Percentiles rank a stretch among this genome's conserved stretches.
Conservation (phyloP, 2,113 vertebrate species). For the Oceanites oceanicus region DNA sequence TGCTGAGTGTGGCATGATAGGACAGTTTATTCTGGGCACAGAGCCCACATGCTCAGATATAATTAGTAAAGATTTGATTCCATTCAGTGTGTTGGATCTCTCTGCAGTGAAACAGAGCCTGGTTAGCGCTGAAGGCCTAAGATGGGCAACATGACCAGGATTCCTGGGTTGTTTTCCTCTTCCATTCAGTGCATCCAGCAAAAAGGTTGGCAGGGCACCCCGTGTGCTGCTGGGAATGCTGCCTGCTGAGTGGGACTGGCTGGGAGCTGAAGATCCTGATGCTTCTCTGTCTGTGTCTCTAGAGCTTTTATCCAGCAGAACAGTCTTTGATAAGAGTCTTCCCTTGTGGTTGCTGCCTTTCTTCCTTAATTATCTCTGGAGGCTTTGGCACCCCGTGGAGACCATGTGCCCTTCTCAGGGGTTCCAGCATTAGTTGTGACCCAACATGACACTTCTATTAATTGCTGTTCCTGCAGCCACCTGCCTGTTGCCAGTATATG, state of each 20-base stretch:
- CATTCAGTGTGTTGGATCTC: neutral
- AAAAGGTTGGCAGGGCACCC: neutral
- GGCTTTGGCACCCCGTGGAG: neutral
- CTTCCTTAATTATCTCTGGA: neutral
- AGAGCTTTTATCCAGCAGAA: neutral
- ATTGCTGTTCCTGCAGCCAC: neutral
- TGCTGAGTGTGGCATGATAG: constrained; percentile 43
- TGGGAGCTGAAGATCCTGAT: neutral
- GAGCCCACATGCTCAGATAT: constrained; percentile 30
- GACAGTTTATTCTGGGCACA: constrained; percentile 57
- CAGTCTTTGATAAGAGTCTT: neutral
- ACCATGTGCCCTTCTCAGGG: neutral
- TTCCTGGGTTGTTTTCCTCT: neutral
- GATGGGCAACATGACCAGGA: neutral
- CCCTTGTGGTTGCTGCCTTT: neutral
- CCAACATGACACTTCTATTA: neutral
- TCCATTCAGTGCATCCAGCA: neutral
- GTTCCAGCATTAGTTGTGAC: neutral
- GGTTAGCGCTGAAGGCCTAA: neutral
- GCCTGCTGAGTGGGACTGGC: neutral
- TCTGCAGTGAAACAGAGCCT: neutral
- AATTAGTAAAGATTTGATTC: constrained; percentile 52
- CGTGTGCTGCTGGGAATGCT: neutral
- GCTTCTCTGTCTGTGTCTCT: neutral
- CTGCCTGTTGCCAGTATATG: neutral